Conservation (phyloP, 23 tunicate genomes). For the Styela clava region DNA sequence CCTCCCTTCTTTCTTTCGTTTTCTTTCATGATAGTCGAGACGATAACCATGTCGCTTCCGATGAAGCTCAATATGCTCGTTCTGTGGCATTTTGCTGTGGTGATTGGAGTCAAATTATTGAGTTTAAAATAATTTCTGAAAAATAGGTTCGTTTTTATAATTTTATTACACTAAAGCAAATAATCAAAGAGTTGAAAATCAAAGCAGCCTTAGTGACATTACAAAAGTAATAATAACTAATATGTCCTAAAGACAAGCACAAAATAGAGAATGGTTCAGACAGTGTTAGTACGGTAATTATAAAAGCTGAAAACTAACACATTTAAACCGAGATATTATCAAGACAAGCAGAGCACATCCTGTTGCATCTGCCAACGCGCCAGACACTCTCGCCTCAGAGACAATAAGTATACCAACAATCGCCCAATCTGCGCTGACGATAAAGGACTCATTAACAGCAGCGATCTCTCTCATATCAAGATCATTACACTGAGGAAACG, state of each 20-base stretch:
- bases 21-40: conserved; percentile 77
- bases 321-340: no score
- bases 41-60: conserved; percentile 80
- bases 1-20: conserved; percentile 83
- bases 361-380: no score
- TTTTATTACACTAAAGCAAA: no score
- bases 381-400: no score
- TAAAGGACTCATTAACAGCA: no score
- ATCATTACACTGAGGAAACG: no score
- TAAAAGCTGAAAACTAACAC: no score
- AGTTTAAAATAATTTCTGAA: background rate
- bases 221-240: no score
- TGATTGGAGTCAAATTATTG: background rate
- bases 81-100: conserved; percentile 55
- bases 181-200: background rate
- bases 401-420: no score
- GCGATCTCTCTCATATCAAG: no score
- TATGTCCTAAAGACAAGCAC: background rate
- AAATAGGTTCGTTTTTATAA: background rate
- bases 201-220: background rate
- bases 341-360: no score
- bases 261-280: background rate
- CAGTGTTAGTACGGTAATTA: background rate
- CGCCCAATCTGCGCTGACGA: no score
- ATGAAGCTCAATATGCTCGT: conserved; percentile 88